Percentiles rank a stretch among this genome's conserved stretches.
Conservation (phyloP, 2,113 vertebrate genomes). For the Chlorocebus sabaeus region DNA sequence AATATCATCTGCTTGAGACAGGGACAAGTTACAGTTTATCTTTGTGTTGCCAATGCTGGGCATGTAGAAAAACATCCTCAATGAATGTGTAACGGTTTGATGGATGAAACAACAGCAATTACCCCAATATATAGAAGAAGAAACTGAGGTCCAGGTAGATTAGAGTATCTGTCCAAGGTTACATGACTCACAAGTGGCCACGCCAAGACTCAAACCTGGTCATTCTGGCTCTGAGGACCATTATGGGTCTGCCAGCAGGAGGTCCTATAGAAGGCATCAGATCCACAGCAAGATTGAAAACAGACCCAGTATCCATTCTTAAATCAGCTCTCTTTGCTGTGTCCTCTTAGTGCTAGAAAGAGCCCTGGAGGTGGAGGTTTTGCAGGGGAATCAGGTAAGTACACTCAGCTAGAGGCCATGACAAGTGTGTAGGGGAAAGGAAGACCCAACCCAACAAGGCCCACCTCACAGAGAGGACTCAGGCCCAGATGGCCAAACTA, state of each 20-base stretch:
- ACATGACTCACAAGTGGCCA: neutral
- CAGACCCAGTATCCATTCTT: neutral
- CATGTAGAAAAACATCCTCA: neutral
- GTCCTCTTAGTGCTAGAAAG: neutral
- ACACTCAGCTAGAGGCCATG: neutral
- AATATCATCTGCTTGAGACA: neutral
- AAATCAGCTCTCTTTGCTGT: neutral
- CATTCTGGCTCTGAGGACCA: neutral
- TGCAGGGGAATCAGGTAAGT: neutral
- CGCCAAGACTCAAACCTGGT: neutral
- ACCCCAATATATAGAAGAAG: neutral
- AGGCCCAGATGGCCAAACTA: constrained; percentile 48
- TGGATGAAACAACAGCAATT: neutral
- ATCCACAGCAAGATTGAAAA: neutral
- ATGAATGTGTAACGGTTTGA: neutral
- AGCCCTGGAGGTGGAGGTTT: neutral
- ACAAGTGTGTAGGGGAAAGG: neutral
- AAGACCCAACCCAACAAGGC: neutral
- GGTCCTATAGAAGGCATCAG: neutral
- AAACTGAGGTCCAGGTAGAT: neutral
- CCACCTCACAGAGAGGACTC: neutral
- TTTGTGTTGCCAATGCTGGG: neutral
- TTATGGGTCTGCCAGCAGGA: neutral
- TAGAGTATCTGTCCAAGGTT: neutral
- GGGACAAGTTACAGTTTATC: neutral